Conservation (phyloP, 2,113 vertebrate genomes). For the Prunella fulvescens region DNA sequence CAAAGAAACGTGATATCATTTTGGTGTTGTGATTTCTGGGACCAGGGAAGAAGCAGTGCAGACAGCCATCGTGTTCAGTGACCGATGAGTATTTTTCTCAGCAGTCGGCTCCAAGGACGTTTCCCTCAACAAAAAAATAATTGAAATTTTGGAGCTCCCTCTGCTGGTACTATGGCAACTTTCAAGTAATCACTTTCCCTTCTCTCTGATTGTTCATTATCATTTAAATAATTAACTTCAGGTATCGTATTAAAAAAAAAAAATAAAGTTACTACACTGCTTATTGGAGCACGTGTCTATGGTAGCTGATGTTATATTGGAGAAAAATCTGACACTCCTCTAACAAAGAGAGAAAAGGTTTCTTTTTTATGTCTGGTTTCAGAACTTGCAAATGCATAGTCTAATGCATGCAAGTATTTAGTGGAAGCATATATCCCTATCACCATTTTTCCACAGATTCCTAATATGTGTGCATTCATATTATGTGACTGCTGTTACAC, state of each 20-base stretch:
- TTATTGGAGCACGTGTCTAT: neutral
- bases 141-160: constrained; percentile 28
- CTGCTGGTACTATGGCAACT: constrained; percentile 23
- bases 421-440: neutral
- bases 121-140: neutral
- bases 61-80: fast-evolving
- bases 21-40: neutral
- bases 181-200: neutral
- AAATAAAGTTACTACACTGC: neutral
- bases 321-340: neutral
- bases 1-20: neutral
- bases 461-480: neutral
- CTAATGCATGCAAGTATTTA: neutral
- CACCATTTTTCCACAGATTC: neutral
- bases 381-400: neutral
- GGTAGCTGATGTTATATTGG: neutral
- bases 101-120: neutral
- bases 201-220: neutral
- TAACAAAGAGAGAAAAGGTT: neutral
- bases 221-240: neutral
- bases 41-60: neutral
- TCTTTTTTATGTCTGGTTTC: neutral
- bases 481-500: neutral
- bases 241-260: neutral
- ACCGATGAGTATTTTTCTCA: fast-evolving